A percentile compares a stretch with the other conserved stretches of the same genome.
Evolutionary conservation across 2,113 vertebrate genomes (phyloP).

Genomic region (Antechinus stuartii): DNA sequence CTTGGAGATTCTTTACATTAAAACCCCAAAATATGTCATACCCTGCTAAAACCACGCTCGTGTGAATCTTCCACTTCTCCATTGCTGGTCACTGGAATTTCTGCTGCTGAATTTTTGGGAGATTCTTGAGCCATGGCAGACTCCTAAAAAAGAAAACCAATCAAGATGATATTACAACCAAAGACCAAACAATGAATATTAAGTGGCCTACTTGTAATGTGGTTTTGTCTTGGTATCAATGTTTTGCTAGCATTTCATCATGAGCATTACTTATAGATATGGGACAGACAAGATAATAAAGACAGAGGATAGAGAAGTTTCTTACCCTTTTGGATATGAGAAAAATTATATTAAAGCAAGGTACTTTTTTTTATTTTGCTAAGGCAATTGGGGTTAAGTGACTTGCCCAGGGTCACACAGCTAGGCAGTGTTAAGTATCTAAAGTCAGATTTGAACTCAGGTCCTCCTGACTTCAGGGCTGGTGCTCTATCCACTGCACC

Average conservation of each 20-base stretch:
- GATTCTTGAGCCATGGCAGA: slow-evolving; percentile 92
- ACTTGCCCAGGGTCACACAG: too few relatives aligned
- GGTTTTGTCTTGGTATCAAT: not conserved
- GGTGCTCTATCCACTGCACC: too few relatives aligned
- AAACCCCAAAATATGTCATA: slow-evolving; percentile 77
- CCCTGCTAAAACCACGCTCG: slow-evolving; percentile 90
- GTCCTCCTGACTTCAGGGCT: too few relatives aligned
- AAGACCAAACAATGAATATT: slow-evolving; percentile 41
- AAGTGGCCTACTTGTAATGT: slow-evolving; percentile 19
- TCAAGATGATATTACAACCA: not conserved
- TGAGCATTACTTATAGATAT: not conserved
- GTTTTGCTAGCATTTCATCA: slow-evolving; percentile 13
- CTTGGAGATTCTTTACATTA: not conserved
- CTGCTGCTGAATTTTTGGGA: slow-evolving; percentile 93
- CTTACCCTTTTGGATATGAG: not conserved
- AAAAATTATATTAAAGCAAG: slow-evolving; percentile 16
- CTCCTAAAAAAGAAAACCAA: slow-evolving; percentile 80
- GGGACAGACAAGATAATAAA: slow-evolving; percentile 1
- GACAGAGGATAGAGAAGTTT: not conserved
- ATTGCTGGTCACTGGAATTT: slow-evolving; percentile 97
- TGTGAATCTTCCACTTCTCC: slow-evolving; percentile 91
- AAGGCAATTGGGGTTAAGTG: too few relatives aligned
- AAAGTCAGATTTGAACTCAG: too few relatives aligned
- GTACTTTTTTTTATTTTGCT: too few relatives aligned
- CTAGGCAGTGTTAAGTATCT: too few relatives aligned